Base-by-base conservation (phyloP, 2,888 invertebrate species). In the Boloria selene region DNA sequence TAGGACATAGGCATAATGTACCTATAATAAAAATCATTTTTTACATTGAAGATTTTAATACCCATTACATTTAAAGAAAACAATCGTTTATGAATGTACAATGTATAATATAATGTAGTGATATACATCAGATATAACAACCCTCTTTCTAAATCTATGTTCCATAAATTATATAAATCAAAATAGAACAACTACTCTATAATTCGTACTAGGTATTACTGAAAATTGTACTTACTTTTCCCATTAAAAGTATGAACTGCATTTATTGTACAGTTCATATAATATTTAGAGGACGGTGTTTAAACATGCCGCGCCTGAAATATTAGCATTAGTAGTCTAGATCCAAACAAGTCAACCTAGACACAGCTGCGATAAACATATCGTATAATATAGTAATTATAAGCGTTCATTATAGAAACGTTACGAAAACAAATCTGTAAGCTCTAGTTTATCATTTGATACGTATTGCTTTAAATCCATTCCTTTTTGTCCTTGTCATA, bases 11-110 rank as follows among this genome's bases (percentile, higher is more conserved):
- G n/a, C n/a, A n/a, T n/a, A n/a, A n/a, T n/a, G n/a, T n/a, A n/a
- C n/a, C n/a, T n/a, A n/a, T 13, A 17, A 16, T 62, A 18, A 53
- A 61, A 68, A 56, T 56, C 16, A 65, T n/a, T n/a, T 4, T 16
- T 22, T 45, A 59, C 47, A 61, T 61, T 83, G 86, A 88, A 89
- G 88, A 85, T 86, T 89, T 89, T 90, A 90, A 84, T 77, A 72
- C 65, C 86, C 78, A 81, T 84, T 79, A 70, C 80, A 84, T 80
- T 80, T 74, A 81, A 82, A 85, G 76, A 74, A 82, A 87, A 88
- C 80, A 78, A 81, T 63, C 59, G 61, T 59, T 65, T 68, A 65
- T 50, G 22, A 56, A 56, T 63, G 59, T 69, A 63, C 65, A 68
- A 52, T 65, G 82, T 72, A 72, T 61, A 81, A 79, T 79, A 75